Base-by-base conservation (phyloP, 2,888 invertebrate genomes). In the Pomacea canaliculata region DNA sequence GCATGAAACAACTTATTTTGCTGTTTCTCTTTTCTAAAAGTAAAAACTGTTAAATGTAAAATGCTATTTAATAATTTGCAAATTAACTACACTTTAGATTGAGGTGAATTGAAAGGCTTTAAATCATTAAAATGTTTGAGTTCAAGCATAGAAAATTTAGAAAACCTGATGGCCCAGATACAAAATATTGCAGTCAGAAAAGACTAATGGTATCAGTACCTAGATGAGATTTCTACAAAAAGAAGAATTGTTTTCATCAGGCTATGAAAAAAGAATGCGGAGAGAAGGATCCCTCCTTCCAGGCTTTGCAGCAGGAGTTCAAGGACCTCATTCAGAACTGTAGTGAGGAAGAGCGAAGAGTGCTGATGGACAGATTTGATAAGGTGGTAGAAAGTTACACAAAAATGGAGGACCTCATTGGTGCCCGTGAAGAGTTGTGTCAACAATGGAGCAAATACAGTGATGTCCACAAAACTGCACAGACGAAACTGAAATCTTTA, bases 221-320 rank as follows among this genome's bases (percentile, higher is more conserved):
- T 56, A 56, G 51, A 16, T 56, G 8, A 56, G 51, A 56, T 56
- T 10, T 16, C 16, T 13, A 56, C 16, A 56, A 56, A 10, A 56
- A 56, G 16, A 16, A 8, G 16, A 56, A 16, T 16, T 56, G 16
- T 27, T 71, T 69, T 62, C 80, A 79, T n/a, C 95, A 97, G 89
- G 94, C 94, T 0, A 92, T 96, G 48, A 92, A 95, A 75, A 95
- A 96, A 90, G 97, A 97, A 86, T 95, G 96, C 88, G 94, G 95
- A 3, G 95, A 96, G 68, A 95, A 96, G 86, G 95, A 95, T 84
- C 94, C 95, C 0, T 93, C 93, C 68, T 95, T 97, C 82, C 93
- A 94, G 80, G 93, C 93, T 4, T 95, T 97, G 82, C 95, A 95
- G 84, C 94, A 94, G 83, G 96, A 97, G 92, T 94, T 97, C 0